Percentiles rank a stretch among this genome's conserved stretches.
phyloP scores from a whole-genome alignment of 2,888 invertebrate species.

The Schrankia costaestrigalis region DNA sequence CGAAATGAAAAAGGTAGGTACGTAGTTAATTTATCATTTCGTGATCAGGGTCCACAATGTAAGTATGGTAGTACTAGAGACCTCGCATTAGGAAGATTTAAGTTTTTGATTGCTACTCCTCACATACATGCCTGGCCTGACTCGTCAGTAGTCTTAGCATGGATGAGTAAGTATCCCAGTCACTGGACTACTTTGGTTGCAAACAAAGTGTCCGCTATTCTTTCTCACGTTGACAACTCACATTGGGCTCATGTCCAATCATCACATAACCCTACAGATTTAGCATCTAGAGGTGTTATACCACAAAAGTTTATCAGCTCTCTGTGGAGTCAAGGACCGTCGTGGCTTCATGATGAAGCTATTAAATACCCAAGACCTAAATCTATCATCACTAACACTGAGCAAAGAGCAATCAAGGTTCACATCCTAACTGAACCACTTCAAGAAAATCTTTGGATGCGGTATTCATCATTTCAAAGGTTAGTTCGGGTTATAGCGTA shows the following conservation, averaged over 20 bases:
- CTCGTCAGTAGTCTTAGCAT: neutral
- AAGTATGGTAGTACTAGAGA: conserved; percentile 1
- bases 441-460: neutral
- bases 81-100: conserved; percentile 2
- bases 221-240: neutral
- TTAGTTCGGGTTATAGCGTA: neutral
- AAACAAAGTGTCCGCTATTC: conserved; percentile 1
- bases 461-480: neutral
- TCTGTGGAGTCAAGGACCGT: too few species aligned
- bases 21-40: conserved; percentile 22
- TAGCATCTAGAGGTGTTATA: neutral
- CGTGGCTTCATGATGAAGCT: too few species aligned
- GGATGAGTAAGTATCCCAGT: neutral
- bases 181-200: conserved; percentile 1
- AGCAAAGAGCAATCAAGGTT: conserved; percentile 2
- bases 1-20: conserved; percentile 16
- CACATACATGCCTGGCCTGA: neutral
- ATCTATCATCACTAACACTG: too few species aligned
- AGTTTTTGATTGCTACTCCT: neutral
- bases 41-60: conserved; percentile 1
- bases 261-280: neutral
- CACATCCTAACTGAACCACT: too few species aligned
- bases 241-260: conserved; percentile 1
- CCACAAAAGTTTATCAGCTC: too few species aligned
- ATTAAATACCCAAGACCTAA: too few species aligned